Evolutionary conservation across 2,888 invertebrate genomes (phyloP), one percentile per base, ranked within the genome.

Genomic region (Tachina fera): DNA sequence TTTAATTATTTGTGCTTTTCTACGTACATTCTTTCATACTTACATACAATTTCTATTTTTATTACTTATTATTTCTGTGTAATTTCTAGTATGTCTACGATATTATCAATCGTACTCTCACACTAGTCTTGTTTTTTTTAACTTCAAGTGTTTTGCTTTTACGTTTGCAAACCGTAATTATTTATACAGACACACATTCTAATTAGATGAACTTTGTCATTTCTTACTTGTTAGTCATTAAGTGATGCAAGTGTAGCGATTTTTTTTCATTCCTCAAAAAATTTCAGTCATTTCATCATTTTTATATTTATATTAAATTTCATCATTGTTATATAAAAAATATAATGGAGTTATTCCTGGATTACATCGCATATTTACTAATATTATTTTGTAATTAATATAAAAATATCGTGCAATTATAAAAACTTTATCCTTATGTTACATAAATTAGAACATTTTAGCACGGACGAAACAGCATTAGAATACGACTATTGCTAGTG

Each of bases 111-210:
- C 75, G 68, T 70, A 6, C 31, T 31, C 31, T 31, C 31, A 6
- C 1, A 31, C 31, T 31, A 31, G 58, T 51, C 78, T 47, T 79
- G 67, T 68, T 58, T 51, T 63, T 43, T 45, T 58, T 19, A 51
- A 22, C 14, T 65, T 65, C 31, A 10, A 45, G 16, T 22, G 8
- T 74, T 72, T 60, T 60, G 47, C 60, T 78, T 45, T 45, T 80
- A 39, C 58, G 63, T 82, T 82, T 82, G 67, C 65, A 51, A 72
- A 72, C 43, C 47, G 67, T 65, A 71, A 60, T 77, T 71, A 77
- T 67, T 70, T 63, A 58, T 70, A 67, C 1, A 22, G 8, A 49
- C 47, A 53, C 9, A 22, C 5, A 31, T 67, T 60, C 1, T 60
- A 49, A 10, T 53, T 13, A 14, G 11, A 13, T 53, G 8, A 16